These are phyloP conservation scores for Centruroides sculpturatus DNA, from an alignment of 1,140 invertebrate genomes.

Conservation along the genomic window DNA sequence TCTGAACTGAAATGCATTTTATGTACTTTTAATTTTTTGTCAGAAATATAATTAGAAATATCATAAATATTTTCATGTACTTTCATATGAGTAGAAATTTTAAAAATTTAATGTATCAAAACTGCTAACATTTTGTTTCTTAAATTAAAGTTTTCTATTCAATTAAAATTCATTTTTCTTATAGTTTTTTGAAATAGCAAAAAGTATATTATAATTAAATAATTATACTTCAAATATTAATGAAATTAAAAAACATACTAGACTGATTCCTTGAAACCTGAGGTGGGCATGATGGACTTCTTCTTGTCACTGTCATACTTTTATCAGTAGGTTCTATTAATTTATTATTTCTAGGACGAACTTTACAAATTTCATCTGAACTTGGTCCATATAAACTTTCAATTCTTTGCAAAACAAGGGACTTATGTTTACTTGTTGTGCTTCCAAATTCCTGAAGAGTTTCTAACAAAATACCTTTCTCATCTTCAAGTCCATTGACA, in stretches of 20 bases:
- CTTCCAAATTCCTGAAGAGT: conserved; percentile 7
- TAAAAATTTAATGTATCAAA: no score
- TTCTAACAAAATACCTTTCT: conserved; percentile 3
- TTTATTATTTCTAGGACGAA: background rate
- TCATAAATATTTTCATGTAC: no score
- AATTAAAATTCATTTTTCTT: no score
- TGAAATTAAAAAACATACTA: background rate
- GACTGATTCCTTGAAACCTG: background rate
- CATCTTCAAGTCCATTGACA: background rate
- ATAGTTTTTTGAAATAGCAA: no score
- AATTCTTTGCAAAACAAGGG: conserved; percentile 73
- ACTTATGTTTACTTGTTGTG: conserved; percentile 27
- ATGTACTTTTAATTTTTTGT: no score
- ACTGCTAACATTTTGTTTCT: no score
- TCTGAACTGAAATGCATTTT: no score
- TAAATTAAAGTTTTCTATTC: no score
- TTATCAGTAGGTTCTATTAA: background rate
- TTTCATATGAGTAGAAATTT: no score
- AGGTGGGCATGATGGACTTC: conserved; percentile 3
- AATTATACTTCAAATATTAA: background rate
- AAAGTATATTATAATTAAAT: no score
- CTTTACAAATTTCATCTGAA: conserved; percentile 5
- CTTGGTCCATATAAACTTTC: conserved; percentile 58
- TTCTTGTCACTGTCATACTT: background rate
- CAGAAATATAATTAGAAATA: no score